Conservation (phyloP, 92 coral and sea anemone genomes). For the Actinernus sp. region DNA sequence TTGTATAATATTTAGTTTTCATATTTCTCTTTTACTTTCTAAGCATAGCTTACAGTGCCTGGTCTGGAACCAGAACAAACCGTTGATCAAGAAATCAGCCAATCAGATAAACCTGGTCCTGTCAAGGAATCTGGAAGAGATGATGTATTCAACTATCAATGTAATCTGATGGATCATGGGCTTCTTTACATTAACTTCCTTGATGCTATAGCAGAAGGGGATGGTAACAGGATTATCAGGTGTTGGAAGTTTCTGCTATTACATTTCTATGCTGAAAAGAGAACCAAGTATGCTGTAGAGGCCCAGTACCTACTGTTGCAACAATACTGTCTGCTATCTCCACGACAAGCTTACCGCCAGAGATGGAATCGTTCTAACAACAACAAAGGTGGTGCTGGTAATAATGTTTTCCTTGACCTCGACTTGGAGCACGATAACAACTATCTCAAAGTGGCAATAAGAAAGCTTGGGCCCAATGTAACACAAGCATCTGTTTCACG, state of each 20-base stretch:
- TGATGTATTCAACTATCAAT: conserved; percentile 18
- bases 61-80: conserved; percentile 10
- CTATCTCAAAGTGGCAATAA: conserved; percentile 17
- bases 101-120: neutral
- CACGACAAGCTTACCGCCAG: conserved; percentile 21
- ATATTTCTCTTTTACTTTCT: neutral
- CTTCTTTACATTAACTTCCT: conserved; percentile 23
- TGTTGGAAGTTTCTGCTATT: conserved; percentile 36
- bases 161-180: conserved; percentile 20
- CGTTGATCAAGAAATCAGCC: neutral
- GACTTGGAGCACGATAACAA: conserved; percentile 47
- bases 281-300: conserved; percentile 17
- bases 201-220: conserved; percentile 40
- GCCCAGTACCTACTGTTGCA: conserved; percentile 21
- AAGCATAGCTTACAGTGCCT: conserved; percentile 2
- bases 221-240: conserved; percentile 24
- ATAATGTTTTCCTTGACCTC: conserved; percentile 30
- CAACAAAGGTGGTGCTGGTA: conserved; percentile 11
- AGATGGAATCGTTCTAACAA: conserved; percentile 25
- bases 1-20: no score
- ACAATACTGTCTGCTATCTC: conserved; percentile 2
- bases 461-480: conserved; percentile 36
- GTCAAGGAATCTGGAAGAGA: neutral
- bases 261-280: conserved; percentile 11
- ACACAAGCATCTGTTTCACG: conserved; percentile 16